These are phyloP conservation scores for Acanthococcus lagerstroemiae DNA, from an alignment of 2,888 invertebrate species.

Conservation along the genomic window DNA sequence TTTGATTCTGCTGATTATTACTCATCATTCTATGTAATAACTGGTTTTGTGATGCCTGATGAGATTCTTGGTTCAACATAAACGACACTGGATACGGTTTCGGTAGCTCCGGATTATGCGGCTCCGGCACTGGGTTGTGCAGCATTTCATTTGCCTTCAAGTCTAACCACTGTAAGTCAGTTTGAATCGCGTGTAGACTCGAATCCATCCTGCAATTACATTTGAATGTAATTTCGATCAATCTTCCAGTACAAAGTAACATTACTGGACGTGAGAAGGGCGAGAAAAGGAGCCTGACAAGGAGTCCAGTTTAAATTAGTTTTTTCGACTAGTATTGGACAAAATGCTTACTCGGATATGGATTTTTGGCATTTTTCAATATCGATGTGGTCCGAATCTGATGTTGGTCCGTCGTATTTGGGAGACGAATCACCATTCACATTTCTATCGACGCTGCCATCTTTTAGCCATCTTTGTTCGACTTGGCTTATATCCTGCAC, in stretches of 20 bases:
- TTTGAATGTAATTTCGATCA: too few relatives aligned
- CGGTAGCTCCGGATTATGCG: constrained; percentile 48
- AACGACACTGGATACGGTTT: constrained; percentile 8
- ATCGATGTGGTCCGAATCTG: constrained; percentile 70
- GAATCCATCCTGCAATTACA: constrained; percentile 77
- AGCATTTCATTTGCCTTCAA: constrained; percentile 51
- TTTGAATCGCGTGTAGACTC: constrained; percentile 87
- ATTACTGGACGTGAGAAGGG: constrained; percentile 28
- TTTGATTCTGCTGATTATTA: constrained; percentile 8
- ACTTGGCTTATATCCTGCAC: constrained; percentile 14
- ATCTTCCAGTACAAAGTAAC: too few relatives aligned
- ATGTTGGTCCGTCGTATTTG: constrained; percentile 57
- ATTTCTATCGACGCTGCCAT: too few relatives aligned
- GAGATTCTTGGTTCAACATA: constrained; percentile 14
- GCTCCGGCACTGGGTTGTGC: constrained; percentile 13
- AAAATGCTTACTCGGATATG: constrained; percentile 63
- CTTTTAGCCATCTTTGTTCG: constrained; percentile 54
- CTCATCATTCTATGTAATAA: constrained; percentile 6
- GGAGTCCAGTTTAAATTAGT: too few relatives aligned
- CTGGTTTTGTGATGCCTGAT: background rate
- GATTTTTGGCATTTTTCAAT: constrained; percentile 66
- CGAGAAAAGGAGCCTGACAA: background rate
- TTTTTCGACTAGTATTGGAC: too few relatives aligned
- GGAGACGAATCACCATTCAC: constrained; percentile 40
- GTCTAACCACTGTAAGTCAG: constrained; percentile 81